Conservation (phyloP, 35 echinoderm and acorn worm species). For the Heliocidaris tuberculata region DNA sequence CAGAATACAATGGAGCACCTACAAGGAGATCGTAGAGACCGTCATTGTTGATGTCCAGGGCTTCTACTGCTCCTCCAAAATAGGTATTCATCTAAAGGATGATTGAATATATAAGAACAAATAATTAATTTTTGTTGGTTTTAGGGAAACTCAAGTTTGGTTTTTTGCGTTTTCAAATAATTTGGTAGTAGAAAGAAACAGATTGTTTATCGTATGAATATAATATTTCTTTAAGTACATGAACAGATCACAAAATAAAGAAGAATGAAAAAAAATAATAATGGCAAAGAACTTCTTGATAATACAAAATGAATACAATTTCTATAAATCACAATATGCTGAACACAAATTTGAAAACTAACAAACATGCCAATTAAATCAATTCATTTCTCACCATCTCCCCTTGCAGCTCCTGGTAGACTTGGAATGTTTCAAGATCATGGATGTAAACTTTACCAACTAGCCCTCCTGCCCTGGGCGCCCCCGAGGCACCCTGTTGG, state of each 20-base stretch:
- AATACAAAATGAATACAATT: too few species aligned
- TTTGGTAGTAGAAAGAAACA: too few species aligned
- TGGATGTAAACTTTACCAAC: conserved; percentile 75
- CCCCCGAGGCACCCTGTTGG: conserved; percentile 62
- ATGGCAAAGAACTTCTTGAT: too few species aligned
- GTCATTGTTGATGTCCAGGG: conserved; percentile 77
- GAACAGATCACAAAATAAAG: too few species aligned
- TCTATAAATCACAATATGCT: too few species aligned
- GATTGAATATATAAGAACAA: background rate
- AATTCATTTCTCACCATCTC: conserved; percentile 46
- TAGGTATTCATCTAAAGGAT: conserved; percentile 75
- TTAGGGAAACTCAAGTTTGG: background rate
- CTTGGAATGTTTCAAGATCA: conserved; percentile 40
- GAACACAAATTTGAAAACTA: too few species aligned
- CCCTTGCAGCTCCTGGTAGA: conserved; percentile 65
- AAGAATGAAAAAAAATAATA: too few species aligned
- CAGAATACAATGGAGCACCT: conserved; percentile 82
- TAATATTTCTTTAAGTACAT: too few species aligned
- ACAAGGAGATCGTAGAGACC: conserved; percentile 77
- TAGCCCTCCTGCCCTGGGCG: conserved; percentile 59
- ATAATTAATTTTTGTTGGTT: background rate
- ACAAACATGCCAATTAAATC: background rate
- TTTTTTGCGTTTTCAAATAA: too few species aligned
- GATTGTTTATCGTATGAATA: too few species aligned
- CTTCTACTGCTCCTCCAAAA: conserved; percentile 68